phyloP scores from a whole-genome alignment of 2,113 vertebrate genomes.

The Bos javanicus region DNA sequence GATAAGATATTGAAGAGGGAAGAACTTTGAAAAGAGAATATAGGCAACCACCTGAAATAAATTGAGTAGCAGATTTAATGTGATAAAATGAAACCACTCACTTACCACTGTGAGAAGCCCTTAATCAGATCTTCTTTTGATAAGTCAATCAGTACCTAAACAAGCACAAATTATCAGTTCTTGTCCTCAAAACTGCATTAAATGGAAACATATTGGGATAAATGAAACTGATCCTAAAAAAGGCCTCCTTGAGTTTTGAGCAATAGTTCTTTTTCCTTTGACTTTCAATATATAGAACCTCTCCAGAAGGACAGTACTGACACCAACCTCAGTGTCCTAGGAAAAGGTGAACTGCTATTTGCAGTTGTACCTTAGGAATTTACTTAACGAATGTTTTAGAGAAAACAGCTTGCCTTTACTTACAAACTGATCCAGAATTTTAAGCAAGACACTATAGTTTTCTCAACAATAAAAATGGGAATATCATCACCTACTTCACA shows the following conservation, averaged over 20 bases:
- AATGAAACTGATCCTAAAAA: neutral
- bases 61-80: neutral
- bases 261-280: neutral
- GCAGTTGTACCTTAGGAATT: neutral
- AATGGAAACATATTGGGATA: neutral
- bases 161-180: constrained; percentile 40
- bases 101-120: constrained; percentile 91
- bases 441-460: neutral
- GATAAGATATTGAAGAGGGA: neutral
- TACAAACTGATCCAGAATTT: neutral
- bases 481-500: neutral
- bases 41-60: neutral
- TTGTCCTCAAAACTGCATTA: neutral
- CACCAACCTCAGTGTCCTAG: neutral
- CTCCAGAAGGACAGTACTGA: neutral
- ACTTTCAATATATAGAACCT: neutral
- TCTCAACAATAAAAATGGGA: neutral
- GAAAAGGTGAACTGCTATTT: neutral
- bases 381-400: neutral
- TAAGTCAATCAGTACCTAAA: constrained; percentile 90
- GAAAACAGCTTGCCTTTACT: neutral
- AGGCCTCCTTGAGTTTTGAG: neutral
- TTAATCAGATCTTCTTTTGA: constrained; percentile 87
- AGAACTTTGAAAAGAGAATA: neutral
- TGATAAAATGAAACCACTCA: neutral